Evolutionary conservation across 2,113 vertebrate species (phyloP).

Genomic region (Ptyas mucosa): DNA sequence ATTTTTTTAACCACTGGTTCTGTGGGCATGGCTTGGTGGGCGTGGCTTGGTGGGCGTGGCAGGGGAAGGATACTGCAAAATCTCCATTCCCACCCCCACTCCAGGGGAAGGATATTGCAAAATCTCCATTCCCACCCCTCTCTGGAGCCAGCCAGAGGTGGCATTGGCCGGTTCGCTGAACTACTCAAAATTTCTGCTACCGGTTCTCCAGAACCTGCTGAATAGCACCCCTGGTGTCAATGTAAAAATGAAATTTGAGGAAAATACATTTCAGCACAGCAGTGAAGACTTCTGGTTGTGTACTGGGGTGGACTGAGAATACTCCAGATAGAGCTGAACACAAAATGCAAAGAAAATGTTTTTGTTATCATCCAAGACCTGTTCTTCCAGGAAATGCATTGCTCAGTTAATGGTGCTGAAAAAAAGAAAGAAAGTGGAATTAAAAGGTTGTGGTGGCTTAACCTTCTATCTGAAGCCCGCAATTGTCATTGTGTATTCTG

Average conservation of each 20-base stretch:
- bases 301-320: background rate
- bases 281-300: no score
- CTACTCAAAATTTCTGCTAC: no score
- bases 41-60: no score
- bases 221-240: background rate
- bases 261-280: background rate
- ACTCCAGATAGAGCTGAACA: slow-evolving; percentile 13
- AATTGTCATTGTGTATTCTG: slow-evolving; percentile 51
- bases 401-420: slow-evolving; percentile 46
- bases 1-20: no score
- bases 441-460: slow-evolving; percentile 55
- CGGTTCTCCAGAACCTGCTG: no score
- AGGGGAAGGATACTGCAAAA: no score
- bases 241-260: background rate
- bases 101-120: no score
- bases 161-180: no score
- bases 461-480: slow-evolving; percentile 53
- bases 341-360: slow-evolving; percentile 23
- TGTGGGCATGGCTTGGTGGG: no score
- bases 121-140: no score
- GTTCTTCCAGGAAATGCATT: slow-evolving; percentile 54
- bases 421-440: slow-evolving; percentile 55
- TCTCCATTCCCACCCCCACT: no score
- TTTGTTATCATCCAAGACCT: slow-evolving; percentile 46
- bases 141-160: no score